These are phyloP conservation scores for Ylistrum balloti DNA, from an alignment of 1,140 invertebrate species.

Conservation along the genomic window DNA sequence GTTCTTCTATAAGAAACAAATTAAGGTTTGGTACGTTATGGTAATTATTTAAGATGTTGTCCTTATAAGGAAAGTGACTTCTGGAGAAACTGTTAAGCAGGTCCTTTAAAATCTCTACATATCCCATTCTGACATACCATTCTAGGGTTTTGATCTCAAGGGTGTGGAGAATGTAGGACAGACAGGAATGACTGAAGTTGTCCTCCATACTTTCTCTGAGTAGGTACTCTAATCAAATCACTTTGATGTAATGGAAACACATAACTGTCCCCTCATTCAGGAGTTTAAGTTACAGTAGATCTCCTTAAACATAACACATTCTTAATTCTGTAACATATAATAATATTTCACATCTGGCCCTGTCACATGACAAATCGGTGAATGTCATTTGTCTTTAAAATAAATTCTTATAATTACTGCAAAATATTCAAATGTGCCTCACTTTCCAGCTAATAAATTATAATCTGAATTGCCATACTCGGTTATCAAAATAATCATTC, in stretches of 20 bases:
- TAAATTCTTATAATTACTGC: not conserved
- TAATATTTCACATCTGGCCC: not conserved
- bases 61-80: not conserved
- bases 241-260: no score
- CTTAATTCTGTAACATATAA: no score
- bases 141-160: not conserved
- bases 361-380: no score
- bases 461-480: not conserved
- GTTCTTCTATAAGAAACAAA: no score
- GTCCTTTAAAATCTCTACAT: not conserved
- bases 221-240: no score
- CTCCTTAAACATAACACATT: no score
- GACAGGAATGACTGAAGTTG: not conserved
- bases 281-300: no score
- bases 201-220: no score
- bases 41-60: no score
- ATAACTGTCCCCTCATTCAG: not conserved
- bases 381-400: not conserved
- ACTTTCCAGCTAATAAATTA: not conserved
- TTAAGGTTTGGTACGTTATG: no score
- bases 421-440: not conserved
- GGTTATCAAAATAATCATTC: not conserved
- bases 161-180: not conserved
- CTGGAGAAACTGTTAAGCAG: not conserved
- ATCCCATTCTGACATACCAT: not conserved